Conservation (phyloP, 1,140 invertebrate species). For the Brachionus paranguensis region DNA sequence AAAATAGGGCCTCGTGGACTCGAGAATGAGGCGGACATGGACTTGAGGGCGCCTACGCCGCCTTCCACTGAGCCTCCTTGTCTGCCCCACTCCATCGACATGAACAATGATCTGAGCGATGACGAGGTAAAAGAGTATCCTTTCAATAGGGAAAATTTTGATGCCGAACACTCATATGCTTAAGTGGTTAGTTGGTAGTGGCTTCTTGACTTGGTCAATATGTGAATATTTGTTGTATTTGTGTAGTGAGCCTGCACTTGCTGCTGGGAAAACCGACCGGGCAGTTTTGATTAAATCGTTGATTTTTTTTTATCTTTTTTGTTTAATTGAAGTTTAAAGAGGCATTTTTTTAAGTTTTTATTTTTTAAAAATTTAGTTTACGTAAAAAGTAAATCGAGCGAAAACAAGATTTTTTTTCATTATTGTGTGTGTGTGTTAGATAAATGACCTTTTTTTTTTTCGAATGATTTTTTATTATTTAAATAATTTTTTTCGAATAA, state of each 20-base stretch:
- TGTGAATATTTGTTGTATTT: neutral
- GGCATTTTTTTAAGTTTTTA: neutral
- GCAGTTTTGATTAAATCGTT: neutral
- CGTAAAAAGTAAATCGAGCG: too few relatives aligned
- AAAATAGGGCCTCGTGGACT: neutral
- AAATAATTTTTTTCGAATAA: neutral
- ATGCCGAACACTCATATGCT: neutral
- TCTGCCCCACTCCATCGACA: neutral
- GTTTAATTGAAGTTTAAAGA: neutral
- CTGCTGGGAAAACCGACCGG: neutral
- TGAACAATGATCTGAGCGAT: slow-evolving; percentile 18
- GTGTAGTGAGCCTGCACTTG: neutral
- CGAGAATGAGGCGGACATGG: neutral
- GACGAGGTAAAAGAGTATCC: slow-evolving; percentile 7
- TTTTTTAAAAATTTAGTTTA: neutral
- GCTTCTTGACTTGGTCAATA: neutral
- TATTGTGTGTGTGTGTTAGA: neutral
- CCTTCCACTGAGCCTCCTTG: neutral
- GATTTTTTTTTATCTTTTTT: neutral
- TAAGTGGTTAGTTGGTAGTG: neutral
- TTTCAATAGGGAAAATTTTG: slow-evolving; percentile 3
- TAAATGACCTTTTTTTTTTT: neutral
- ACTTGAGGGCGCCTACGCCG: neutral
- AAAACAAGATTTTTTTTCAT: neutral
- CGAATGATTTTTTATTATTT: neutral